Conservation (phyloP, 1,140 invertebrate species). For the Paracyclopina nana region DNA sequence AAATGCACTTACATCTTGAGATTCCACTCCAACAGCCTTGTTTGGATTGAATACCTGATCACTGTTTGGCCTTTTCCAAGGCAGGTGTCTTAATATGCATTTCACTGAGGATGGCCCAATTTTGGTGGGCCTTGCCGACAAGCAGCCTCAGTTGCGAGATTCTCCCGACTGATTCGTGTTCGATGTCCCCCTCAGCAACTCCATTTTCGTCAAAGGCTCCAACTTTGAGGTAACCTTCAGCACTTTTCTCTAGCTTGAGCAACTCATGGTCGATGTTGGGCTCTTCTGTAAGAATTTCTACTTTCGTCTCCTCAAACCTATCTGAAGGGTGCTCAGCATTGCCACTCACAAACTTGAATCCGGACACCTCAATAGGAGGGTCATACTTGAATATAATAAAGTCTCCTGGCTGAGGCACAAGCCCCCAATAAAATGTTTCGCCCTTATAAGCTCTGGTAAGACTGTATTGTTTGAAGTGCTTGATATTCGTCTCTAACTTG, state of each 20-base stretch:
- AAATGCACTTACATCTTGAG: too few relatives aligned
- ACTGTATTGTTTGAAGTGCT: conserved; percentile 60
- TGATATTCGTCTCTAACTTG: conserved; percentile 47
- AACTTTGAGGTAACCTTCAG: conserved; percentile 46
- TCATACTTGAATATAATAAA: conserved; percentile 42
- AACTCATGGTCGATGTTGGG: conserved; percentile 21
- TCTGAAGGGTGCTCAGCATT: conserved; percentile 79
- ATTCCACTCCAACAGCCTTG: too few relatives aligned
- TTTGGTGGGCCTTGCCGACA: conserved; percentile 56
- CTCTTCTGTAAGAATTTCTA: conserved; percentile 48
- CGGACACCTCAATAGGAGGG: conserved; percentile 25
- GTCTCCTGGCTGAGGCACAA: conserved; percentile 62
- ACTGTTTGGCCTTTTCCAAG: too few relatives aligned
- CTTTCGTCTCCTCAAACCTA: conserved; percentile 66
- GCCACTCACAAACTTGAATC: conserved; percentile 69
- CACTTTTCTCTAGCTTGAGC: conserved; percentile 31
- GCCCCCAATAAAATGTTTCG: conserved; percentile 77
- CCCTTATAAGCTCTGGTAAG: conserved; percentile 65
- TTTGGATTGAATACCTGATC: too few relatives aligned
- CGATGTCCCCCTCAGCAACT: conserved; percentile 47
- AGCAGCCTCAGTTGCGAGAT: conserved; percentile 47
- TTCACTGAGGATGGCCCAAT: conserved; percentile 79
- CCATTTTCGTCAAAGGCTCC: conserved; percentile 55
- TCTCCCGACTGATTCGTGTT: conserved; percentile 41
- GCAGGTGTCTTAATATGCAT: conserved; percentile 33